Evolutionary conservation across 1,140 invertebrate species (phyloP), one percentile per base, ranked within the genome.

Genomic region (Vollenhovia emeryi): DNA sequence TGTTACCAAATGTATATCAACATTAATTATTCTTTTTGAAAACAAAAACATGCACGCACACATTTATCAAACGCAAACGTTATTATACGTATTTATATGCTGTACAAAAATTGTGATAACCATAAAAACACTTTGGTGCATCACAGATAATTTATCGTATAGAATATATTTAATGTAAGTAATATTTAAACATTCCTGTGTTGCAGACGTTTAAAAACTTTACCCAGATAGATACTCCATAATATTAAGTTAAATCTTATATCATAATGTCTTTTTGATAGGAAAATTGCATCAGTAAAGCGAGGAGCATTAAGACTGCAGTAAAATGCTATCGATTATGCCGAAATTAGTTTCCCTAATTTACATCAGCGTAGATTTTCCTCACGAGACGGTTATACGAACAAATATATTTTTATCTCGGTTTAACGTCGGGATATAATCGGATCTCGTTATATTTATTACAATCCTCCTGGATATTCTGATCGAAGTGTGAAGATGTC

Each of bases 281-380:
- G 11, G 11, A 45, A 45, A 9, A 8, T 45, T 9, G 11, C 43
- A 13, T 71, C 50, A 71, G 18, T 7, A 75, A n/a, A 71, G 64
- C 68, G 59, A n/a, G n/a, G 59, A 84, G 66, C 71, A 62, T 66
- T 85, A 73, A 33, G 57, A 21, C 27, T 30, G 71, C 30, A 84
- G 86, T 86, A 85, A 80, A 91, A 85, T 74, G 43, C 57, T 45
- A 69, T 87, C 87, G 79, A 91, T 92, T 89, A 92, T 86, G 88
- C 84, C 64, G 82, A 87, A 69, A 73, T 64, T 66, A 52, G 59
- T 79, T 74, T 85, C 78, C 90, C 80, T 89, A 91, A 91, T 91
- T 91, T 87, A 84, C 85, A 91, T 89, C 68, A 82, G 71, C 59
- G 50, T 78, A 71, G 82, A 87, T 73, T 69, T 73, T 59, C 64